A percentile compares a stretch with the other conserved stretches of the same genome.
Conservation (phyloP, 1,140 invertebrate species). For the Pemphigus obesinymphae region DNA sequence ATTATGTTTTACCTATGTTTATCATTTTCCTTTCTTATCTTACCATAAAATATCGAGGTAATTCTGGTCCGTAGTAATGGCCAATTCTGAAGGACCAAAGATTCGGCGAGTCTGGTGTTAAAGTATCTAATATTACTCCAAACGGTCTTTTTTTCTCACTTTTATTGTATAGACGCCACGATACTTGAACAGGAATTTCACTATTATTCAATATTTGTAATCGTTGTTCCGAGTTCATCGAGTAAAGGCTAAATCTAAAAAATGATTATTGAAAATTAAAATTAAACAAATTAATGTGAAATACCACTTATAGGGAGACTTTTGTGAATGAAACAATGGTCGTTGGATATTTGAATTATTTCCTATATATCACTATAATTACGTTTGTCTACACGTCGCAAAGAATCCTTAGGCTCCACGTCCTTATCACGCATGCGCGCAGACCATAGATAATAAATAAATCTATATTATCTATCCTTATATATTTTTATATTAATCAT, state of each 20-base stretch:
- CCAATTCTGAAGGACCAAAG: constrained; percentile 11
- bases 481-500: no score
- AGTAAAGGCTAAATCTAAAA: constrained; percentile 12
- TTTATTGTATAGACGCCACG: constrained; percentile 1
- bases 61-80: neutral
- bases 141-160: neutral
- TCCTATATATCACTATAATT: no score
- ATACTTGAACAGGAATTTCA: constrained; percentile 5
- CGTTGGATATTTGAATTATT: no score
- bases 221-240: neutral
- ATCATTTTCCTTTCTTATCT: neutral
- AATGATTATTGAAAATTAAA: neutral
- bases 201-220: neutral
- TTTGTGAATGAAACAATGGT: no score
- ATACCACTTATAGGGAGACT: no score
- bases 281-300: no score
- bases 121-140: constrained; percentile 2
- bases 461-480: no score
- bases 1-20: no score
- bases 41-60: constrained; percentile 24
- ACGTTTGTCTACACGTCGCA: no score
- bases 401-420: no score
- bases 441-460: no score
- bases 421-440: no score
- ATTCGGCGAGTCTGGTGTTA: neutral